Base-by-base conservation (phyloP, 1,140 invertebrate species). In the Bombyx mandarina region DNA sequence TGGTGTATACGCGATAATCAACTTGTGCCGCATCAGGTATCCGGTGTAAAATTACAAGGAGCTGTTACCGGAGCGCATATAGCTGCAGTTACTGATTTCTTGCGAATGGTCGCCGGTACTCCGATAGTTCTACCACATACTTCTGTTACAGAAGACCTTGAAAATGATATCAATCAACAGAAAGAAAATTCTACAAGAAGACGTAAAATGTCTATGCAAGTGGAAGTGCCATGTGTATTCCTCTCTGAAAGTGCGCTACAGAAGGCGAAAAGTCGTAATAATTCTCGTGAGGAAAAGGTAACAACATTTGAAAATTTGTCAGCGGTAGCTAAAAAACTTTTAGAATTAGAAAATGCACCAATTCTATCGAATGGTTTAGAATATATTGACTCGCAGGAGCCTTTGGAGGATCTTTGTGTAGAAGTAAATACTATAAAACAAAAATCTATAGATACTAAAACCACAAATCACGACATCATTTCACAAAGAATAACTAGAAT, bases 1-100 rank as follows among this genome's bases (percentile, higher is more conserved):
- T 91, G 90, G 90, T 91, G 91, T 88, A 84, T 89, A 68, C 89
- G 90, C 67, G 90, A 91, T 83, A 90, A 91, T 72, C 89, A 89
- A 75, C 90, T 91, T 80, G 88, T 91, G 64, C 91, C 91, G 58
- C 87, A 91, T 56, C 90, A 91, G 75, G 83, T 92, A 64, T 90
- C 90, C 54, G 90, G 90, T 63, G 91, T 92, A 61, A 84, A 89
- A 61, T 86, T 92, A 67, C 89, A 91, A 74, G 90, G 90, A 51
- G 89, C 88, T 35, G 82, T 91, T 44, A 91, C 90, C 26, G 89
- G 89, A 63, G 90, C 90, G 1, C 91, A 92, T 69, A 90, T 90
- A 80, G 88, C 89, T 44, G 90, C 90, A 18, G 89, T 92, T 43
- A 89, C 89, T 43, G 89, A 91, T 66, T 91, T 92, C 75, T 86